Evolutionary conservation across 2,797 vertebrate genomes (phyloP).

Genomic region (Bryconaethiops microstoma): DNA sequence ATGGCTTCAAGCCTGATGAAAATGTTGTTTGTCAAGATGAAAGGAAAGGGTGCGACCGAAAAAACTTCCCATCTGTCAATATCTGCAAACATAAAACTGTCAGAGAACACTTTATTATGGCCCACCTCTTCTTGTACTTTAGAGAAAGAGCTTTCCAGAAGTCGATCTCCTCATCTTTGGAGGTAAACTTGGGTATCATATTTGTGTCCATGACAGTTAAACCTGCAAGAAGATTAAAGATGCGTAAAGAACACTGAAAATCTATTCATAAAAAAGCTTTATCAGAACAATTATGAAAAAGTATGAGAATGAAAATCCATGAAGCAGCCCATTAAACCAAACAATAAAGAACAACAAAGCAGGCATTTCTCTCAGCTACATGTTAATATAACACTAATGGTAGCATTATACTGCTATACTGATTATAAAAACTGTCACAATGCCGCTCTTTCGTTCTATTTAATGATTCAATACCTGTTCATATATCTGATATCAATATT

Average conservation of each 20-base stretch:
- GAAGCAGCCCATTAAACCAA: too few relatives aligned
- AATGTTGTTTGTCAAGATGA: conserved; percentile 36
- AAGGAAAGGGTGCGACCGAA: conserved; percentile 25
- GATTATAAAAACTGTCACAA: too few relatives aligned
- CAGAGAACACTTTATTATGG: conserved; percentile 34
- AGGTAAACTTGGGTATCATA: conserved; percentile 92
- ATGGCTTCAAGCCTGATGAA: conserved; percentile 5
- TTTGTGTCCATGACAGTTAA: conserved; percentile 92
- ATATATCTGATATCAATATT: too few relatives aligned
- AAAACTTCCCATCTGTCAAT: conserved; percentile 29
- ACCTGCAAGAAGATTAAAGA: conserved; percentile 12
- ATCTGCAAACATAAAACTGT: conserved; percentile 28
- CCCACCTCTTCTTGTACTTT: conserved; percentile 93
- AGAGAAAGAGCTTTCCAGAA: conserved; percentile 95
- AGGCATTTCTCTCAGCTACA: background rate
- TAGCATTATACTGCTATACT: too few relatives aligned
- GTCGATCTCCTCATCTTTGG: conserved; percentile 92
- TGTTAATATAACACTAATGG: background rate
- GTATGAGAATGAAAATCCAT: background rate
- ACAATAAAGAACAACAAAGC: background rate
- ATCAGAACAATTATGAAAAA: background rate
- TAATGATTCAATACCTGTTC: too few relatives aligned
- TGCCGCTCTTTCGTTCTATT: too few relatives aligned
- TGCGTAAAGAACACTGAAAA: conserved; percentile 3
- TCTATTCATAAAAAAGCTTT: background rate